phyloP scores from a whole-genome alignment of 2,113 vertebrate species.

The Antennarius striatus region DNA sequence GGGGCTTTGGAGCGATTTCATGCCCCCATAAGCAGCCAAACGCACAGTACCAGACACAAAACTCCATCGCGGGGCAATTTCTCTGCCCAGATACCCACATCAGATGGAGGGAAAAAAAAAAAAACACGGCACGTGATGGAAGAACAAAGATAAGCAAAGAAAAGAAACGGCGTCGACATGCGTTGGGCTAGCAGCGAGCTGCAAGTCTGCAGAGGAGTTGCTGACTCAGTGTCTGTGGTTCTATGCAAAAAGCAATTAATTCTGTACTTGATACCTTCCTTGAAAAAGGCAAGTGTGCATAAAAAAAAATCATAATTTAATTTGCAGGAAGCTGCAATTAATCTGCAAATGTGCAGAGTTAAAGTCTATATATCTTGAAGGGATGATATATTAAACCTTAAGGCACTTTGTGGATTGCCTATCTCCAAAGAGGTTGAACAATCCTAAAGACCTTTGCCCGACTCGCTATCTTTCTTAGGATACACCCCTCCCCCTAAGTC shows the following conservation, averaged over 20 bases:
- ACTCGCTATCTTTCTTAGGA: too few species aligned
- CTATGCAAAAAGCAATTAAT: not conserved
- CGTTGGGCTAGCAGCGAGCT: constrained; percentile 7
- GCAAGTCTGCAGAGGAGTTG: constrained; percentile 3
- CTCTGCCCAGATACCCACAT: constrained; percentile 51
- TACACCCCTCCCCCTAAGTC: too few species aligned
- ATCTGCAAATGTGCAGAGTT: not conserved
- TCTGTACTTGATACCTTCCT: constrained; percentile 7
- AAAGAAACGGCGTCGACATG: constrained; percentile 16
- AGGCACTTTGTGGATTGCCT: too few species aligned
- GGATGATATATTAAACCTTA: too few species aligned
- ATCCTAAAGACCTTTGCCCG: too few species aligned
- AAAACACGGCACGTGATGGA: constrained; percentile 41
- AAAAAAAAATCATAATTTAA: not conserved
- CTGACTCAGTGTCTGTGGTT: not conserved
- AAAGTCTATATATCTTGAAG: too few species aligned
- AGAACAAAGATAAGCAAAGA: constrained; percentile 36
- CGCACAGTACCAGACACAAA: constrained; percentile 54
- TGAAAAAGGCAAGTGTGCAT: not conserved
- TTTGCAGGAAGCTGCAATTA: not conserved
- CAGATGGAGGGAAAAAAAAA: constrained; percentile 14
- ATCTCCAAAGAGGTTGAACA: too few species aligned
- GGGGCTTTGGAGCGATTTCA: constrained; percentile 80
- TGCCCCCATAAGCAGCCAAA: constrained; percentile 80
- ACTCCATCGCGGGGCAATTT: constrained; percentile 39